A percentile compares a stretch with the other conserved stretches of the same genome.
These are phyloP conservation scores for Ispidina picta DNA, from an alignment of 2,797 vertebrate species.

Conservation along the genomic window DNA sequence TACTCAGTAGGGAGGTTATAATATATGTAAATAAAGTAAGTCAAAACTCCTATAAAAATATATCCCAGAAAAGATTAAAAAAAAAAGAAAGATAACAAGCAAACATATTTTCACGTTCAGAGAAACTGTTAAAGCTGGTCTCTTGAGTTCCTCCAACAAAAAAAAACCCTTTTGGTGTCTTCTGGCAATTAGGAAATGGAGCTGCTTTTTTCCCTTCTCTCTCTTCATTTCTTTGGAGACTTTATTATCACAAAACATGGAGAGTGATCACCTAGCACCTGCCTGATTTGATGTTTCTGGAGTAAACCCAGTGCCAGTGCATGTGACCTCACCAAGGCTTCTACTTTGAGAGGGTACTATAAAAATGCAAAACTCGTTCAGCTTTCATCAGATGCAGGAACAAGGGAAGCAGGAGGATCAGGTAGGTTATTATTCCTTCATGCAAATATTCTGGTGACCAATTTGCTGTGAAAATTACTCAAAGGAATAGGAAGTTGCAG, in stretches of 20 bases:
- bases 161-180: neutral
- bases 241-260: neutral
- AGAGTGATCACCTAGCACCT: neutral
- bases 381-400: neutral
- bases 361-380: neutral
- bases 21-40: conserved; percentile 57
- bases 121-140: neutral
- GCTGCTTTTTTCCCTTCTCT: neutral
- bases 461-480: neutral
- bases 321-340: neutral
- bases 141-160: neutral
- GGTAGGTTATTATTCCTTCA: neutral
- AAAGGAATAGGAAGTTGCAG: neutral
- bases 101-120: neutral
- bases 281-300: neutral
- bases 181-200: neutral
- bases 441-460: neutral
- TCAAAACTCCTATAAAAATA: conserved; percentile 29
- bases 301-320: neutral
- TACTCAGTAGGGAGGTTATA: conserved; percentile 58
- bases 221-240: neutral
- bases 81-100: neutral
- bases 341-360: neutral
- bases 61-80: neutral
- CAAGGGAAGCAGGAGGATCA: neutral